phyloP scores from a whole-genome alignment of 2,113 vertebrate genomes.

The Boulengeromyrus knoepffleri region DNA sequence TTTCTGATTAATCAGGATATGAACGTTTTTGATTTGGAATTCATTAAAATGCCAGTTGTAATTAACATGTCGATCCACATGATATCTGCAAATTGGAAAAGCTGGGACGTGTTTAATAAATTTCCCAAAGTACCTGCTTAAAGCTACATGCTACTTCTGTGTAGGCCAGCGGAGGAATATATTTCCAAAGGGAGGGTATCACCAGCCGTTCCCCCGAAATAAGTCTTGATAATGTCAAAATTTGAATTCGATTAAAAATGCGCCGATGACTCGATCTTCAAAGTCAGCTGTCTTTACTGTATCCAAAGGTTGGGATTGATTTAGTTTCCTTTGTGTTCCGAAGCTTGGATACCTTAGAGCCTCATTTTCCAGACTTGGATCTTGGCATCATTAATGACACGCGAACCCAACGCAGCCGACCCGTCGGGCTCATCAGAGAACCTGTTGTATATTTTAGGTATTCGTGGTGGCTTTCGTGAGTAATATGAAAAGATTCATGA shows the following conservation, averaged over 20 bases:
- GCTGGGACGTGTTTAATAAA: slow-evolving; percentile 8
- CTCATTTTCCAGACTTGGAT: too few relatives aligned
- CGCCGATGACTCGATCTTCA: not conserved
- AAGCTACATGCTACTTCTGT: not conserved
- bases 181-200: not conserved
- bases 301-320: slow-evolving; percentile 4
- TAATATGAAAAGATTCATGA: not conserved
- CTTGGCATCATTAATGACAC: not conserved
- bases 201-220: not conserved
- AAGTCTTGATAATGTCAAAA: slow-evolving; percentile 17
- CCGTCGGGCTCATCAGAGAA: not conserved
- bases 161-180: not conserved
- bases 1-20: slow-evolving; percentile 15
- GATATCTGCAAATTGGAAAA: slow-evolving; percentile 11
- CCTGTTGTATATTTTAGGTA: not conserved
- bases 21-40: slow-evolving; percentile 12
- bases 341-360: not conserved
- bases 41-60: slow-evolving; percentile 17
- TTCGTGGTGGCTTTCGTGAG: not conserved
- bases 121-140: not conserved
- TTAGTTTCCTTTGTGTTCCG: not conserved
- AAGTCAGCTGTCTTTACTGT: not conserved
- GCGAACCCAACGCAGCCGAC: not conserved
- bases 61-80: slow-evolving; percentile 17
- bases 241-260: slow-evolving; percentile 6